Base-by-base conservation (phyloP, 1,140 invertebrate species). In the Hypothenemus hampei region DNA sequence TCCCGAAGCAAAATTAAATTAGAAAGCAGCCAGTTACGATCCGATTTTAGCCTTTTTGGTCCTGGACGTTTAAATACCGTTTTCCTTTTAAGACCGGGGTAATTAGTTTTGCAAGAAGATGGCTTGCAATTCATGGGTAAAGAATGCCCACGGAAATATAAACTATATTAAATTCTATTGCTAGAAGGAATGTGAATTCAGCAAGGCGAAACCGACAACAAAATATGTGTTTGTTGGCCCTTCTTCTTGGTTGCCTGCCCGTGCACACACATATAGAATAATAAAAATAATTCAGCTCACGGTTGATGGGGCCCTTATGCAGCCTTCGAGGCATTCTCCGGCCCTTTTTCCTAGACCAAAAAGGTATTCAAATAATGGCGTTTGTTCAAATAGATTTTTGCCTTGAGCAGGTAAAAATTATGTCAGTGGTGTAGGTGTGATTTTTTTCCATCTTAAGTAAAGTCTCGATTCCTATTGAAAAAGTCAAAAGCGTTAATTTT, bases 91-190 rank as follows among this genome's bases (percentile, higher is more conserved):
- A 45, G 31, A 45, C 39, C 35, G 13, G n/a, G 13, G 15, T 45
- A 45, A 45, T 45, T 45, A 45, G 43, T 45, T 45, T 29, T 31
- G 43, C n/a, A n/a, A n/a, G n/a, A n/a, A n/a, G n/a, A n/a, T n/a
- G n/a, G n/a, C n/a, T n/a, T n/a, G n/a, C n/a, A n/a, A n/a, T n/a
- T n/a, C n/a, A n/a, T n/a, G n/a, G n/a, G n/a, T n/a, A n/a, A n/a
- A n/a, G n/a, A n/a, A n/a, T n/a, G n/a, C n/a, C n/a, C n/a, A n/a
- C n/a, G n/a, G n/a, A n/a, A n/a, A n/a, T n/a, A n/a, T n/a, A n/a
- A n/a, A n/a, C n/a, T n/a, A n/a, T n/a, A n/a, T n/a, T n/a, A n/a
- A n/a, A n/a, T n/a, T n/a, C n/a, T n/a, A n/a, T n/a, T n/a, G n/a
- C n/a, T n/a, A 39, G 18, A 39, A 39, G 18, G 18, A 45, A 26